These are phyloP conservation scores for Pemphredon lugubris DNA, from an alignment of 2,888 invertebrate genomes.

Conservation along the genomic window DNA sequence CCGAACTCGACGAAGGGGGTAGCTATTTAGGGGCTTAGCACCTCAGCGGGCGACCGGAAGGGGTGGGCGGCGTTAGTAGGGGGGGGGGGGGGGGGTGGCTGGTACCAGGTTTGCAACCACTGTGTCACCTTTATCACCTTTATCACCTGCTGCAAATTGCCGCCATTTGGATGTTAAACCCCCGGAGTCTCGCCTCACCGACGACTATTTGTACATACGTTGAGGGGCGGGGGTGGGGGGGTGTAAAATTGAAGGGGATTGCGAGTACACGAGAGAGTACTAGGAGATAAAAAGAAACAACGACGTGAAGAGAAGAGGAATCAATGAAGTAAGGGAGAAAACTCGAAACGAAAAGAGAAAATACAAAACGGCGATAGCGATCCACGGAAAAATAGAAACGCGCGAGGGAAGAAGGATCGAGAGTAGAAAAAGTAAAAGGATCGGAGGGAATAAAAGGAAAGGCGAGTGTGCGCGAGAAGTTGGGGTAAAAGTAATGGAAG, in stretches of 20 bases:
- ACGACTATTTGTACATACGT: constrained; percentile 75
- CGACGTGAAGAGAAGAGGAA: too few species aligned
- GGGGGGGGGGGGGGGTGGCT: constrained; percentile 47
- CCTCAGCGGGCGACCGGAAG: constrained; percentile 61
- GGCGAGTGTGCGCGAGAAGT: neutral
- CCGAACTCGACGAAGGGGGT: constrained; percentile 61
- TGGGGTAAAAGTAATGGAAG: neutral
- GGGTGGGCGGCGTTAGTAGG: constrained; percentile 31
- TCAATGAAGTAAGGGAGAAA: too few species aligned
- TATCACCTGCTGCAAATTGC: constrained; percentile 81
- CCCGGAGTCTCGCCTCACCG: constrained; percentile 74
- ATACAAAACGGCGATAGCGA: neutral
- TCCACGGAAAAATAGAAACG: neutral
- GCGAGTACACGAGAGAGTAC: too few species aligned
- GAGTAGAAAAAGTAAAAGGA: neutral
- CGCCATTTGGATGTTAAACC: constrained; percentile 80
- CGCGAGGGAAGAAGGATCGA: neutral
- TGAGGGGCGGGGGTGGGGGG: constrained; percentile 1
- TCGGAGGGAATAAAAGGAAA: neutral
- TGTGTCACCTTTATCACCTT: constrained; percentile 80
- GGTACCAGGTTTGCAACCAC: constrained; percentile 73
- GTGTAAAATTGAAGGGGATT: constrained; percentile 29
- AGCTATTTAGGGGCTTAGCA: constrained; percentile 79
- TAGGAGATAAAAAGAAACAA: constrained; percentile 30
- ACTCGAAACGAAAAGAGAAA: neutral